phyloP scores from a whole-genome alignment of 2,888 invertebrate species.

The Penaeus monodon region DNA sequence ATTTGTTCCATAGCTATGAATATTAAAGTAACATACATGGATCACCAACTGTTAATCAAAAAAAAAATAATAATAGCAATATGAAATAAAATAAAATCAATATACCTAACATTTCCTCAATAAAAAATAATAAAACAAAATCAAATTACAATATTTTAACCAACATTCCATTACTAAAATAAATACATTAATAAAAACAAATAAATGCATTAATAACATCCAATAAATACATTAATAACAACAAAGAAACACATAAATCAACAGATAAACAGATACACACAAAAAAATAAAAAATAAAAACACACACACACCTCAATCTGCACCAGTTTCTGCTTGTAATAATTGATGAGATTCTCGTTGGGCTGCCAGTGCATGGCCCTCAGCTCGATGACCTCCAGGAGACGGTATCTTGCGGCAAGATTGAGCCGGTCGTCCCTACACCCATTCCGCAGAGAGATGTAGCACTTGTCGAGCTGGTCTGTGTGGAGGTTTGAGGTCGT shows the following conservation, averaged over 20 bases:
- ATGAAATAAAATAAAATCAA: too few relatives aligned
- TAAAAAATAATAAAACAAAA: too few relatives aligned
- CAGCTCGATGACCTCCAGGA: slow-evolving; percentile 92
- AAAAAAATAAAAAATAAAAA: background rate
- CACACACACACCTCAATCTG: slow-evolving; percentile 70
- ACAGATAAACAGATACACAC: background rate
- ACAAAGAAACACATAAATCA: background rate
- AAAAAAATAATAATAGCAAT: too few relatives aligned
- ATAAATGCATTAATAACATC: too few relatives aligned
- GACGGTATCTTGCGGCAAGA: slow-evolving; percentile 85
- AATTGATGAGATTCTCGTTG: slow-evolving; percentile 85
- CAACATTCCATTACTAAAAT: background rate
- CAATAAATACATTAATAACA: background rate
- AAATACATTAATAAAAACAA: background rate
- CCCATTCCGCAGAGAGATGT: slow-evolving; percentile 86
- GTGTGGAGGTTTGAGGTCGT: background rate
- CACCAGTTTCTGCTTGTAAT: slow-evolving; percentile 76
- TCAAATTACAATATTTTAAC: too few relatives aligned
- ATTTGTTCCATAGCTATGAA: too few relatives aligned
- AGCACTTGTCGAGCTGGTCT: slow-evolving; percentile 65
- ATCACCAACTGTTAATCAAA: too few relatives aligned
- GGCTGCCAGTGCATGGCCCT: slow-evolving; percentile 85
- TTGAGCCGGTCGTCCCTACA: slow-evolving; percentile 89
- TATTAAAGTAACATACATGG: background rate
- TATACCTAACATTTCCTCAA: too few relatives aligned